Conservation (phyloP, 2,113 vertebrate genomes). For the Naja naja region DNA sequence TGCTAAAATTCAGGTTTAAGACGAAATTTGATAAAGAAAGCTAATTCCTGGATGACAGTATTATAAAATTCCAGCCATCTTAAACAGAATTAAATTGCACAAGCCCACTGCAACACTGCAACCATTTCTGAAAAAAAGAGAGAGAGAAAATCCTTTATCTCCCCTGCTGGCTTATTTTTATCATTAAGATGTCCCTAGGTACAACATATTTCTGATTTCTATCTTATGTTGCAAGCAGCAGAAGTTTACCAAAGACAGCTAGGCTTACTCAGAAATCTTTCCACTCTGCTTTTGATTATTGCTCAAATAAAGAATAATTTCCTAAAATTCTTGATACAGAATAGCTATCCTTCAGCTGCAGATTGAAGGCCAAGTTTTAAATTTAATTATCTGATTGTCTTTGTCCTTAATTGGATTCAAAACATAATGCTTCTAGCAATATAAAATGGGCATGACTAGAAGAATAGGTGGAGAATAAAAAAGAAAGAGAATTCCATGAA, state of each 20-base stretch:
- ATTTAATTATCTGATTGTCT: background rate
- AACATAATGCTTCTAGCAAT: background rate
- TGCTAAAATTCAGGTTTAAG: background rate
- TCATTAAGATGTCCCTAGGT: background rate
- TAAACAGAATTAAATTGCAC: background rate
- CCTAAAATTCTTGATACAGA: background rate
- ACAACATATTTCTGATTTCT: background rate
- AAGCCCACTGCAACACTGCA: background rate
- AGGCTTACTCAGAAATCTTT: background rate
- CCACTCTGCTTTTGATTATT: background rate
- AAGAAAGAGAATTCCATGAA: background rate
- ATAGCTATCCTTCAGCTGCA: background rate
- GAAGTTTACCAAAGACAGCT: background rate
- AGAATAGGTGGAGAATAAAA: background rate
- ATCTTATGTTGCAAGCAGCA: background rate
- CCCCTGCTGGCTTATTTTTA: background rate
- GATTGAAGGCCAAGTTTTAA: background rate
- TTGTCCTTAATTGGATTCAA: background rate
- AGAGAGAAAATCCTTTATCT: background rate
- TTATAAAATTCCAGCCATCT: background rate
- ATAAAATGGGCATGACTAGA: background rate
- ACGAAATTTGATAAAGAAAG: background rate
- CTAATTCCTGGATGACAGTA: background rate
- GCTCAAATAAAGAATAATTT: background rate
- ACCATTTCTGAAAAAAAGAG: background rate